Evolutionary conservation across 2,113 vertebrate genomes (phyloP).

Genomic region (Bucco capensis): DNA sequence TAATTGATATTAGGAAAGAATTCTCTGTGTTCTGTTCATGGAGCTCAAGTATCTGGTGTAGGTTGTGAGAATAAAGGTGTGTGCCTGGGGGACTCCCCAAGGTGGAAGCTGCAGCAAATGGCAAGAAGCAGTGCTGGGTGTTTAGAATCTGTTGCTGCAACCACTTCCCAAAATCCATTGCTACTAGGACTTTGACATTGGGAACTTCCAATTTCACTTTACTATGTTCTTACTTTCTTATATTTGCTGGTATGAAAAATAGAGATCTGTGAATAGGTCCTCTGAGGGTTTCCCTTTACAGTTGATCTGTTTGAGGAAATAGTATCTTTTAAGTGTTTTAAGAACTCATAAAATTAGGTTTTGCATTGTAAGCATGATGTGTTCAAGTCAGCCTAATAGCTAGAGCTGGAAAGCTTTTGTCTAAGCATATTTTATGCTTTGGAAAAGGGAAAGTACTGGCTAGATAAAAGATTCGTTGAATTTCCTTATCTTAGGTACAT

Average conservation of each 20-base stretch:
- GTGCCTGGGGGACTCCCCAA: not conserved
- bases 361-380: not conserved
- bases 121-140: not conserved
- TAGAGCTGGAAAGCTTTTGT: not conserved
- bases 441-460: not conserved
- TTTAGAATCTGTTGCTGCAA: not conserved
- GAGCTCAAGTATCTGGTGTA: not conserved
- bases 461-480: not conserved
- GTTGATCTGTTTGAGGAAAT: not conserved
- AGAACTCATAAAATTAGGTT: not conserved
- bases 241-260: not conserved
- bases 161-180: not conserved
- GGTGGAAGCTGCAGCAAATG: not conserved
- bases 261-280: not conserved
- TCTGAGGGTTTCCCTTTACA: not conserved
- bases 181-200: not conserved
- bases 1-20: not conserved
- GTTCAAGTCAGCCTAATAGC: not conserved
- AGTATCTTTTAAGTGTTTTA: not conserved
- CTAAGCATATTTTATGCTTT: not conserved
- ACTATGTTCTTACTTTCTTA: not conserved
- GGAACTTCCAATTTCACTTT: not conserved
- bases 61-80: not conserved
- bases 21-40: not conserved
- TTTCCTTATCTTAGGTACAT: not conserved